Percentiles rank a stretch among this genome's conserved stretches.
These are phyloP conservation scores for Myotis myotis DNA, from an alignment of 2,797 vertebrate genomes.

Conservation along the genomic window DNA sequence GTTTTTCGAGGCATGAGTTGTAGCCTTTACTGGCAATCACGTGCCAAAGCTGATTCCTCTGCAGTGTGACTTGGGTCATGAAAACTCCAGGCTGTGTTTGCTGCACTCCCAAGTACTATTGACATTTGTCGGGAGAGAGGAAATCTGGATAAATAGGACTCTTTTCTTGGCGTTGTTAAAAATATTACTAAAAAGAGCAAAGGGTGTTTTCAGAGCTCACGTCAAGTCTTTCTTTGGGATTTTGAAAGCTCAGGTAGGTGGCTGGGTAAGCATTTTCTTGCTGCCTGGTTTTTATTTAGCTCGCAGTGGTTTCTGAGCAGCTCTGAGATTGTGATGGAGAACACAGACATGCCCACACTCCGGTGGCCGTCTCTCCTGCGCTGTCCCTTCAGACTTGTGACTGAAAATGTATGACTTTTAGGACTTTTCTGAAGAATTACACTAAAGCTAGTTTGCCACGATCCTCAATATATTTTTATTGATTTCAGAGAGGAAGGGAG, in stretches of 20 bases:
- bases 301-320: not conserved
- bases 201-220: conserved; percentile 59
- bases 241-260: conserved; percentile 56
- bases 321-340: not conserved
- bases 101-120: conserved; percentile 38
- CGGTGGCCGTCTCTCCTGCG: not conserved
- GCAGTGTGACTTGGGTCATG: conserved; percentile 24
- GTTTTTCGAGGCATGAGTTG: not conserved
- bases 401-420: not conserved
- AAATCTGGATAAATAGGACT: conserved; percentile 68
- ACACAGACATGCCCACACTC: not conserved
- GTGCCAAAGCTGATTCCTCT: not conserved
- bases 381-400: not conserved
- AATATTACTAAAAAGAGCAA: conserved; percentile 69
- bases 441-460: not conserved
- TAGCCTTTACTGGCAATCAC: not conserved
- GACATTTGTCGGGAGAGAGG: conserved; percentile 52
- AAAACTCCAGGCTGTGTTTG: conserved; percentile 49
- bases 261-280: conserved; percentile 47
- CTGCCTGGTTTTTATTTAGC: not conserved
- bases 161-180: conserved; percentile 67
- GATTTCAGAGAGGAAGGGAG: too few relatives aligned
- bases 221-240: not conserved
- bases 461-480: too few relatives aligned
- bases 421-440: conserved; percentile 33